These are phyloP conservation scores for Eledona agricola DNA, from an alignment of 2,888 invertebrate species.

Conservation along the genomic window DNA sequence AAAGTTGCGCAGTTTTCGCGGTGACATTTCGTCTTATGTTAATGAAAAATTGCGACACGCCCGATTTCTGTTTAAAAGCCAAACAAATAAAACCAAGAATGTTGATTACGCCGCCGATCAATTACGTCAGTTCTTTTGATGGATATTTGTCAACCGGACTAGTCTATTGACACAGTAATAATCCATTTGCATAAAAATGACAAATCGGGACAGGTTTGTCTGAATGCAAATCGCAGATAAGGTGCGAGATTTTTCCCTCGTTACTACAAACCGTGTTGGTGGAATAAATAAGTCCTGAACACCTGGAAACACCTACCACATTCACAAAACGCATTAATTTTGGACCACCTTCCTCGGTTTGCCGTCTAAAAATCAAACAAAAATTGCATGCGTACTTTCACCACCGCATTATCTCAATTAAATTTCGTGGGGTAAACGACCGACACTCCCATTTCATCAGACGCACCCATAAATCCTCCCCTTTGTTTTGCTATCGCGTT, in stretches of 20 bases:
- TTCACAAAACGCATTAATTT: slow-evolving; percentile 9
- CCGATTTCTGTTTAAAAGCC: slow-evolving; percentile 10
- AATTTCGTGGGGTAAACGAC: slow-evolving; percentile 28
- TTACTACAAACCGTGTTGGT: slow-evolving; percentile 13
- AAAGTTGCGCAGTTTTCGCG: slow-evolving; percentile 5
- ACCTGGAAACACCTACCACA: slow-evolving; percentile 28
- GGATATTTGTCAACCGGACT: slow-evolving; percentile 12
- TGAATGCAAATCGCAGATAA: slow-evolving; percentile 1
- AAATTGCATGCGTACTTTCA: slow-evolving; percentile 17
- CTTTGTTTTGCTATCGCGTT: slow-evolving; percentile 26
- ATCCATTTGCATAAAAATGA: slow-evolving; percentile 26
- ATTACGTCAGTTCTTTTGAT: slow-evolving; percentile 12
- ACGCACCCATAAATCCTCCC: slow-evolving; percentile 18
- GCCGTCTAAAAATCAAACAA: background rate
- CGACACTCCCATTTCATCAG: slow-evolving; percentile 15
- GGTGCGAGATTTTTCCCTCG: background rate
- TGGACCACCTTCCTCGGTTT: slow-evolving; percentile 3
- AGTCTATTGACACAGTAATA: slow-evolving; percentile 22
- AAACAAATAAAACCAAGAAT: slow-evolving; percentile 1
- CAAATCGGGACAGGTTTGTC: slow-evolving; percentile 1
- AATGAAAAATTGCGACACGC: slow-evolving; percentile 18
- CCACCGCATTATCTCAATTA: slow-evolving; percentile 23
- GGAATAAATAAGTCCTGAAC: slow-evolving; percentile 25
- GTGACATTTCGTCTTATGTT: slow-evolving; percentile 4
- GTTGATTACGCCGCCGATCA: slow-evolving; percentile 9